These are phyloP conservation scores for Megaceryle maxima DNA, from an alignment of 2,113 vertebrate species.

Conservation along the genomic window DNA sequence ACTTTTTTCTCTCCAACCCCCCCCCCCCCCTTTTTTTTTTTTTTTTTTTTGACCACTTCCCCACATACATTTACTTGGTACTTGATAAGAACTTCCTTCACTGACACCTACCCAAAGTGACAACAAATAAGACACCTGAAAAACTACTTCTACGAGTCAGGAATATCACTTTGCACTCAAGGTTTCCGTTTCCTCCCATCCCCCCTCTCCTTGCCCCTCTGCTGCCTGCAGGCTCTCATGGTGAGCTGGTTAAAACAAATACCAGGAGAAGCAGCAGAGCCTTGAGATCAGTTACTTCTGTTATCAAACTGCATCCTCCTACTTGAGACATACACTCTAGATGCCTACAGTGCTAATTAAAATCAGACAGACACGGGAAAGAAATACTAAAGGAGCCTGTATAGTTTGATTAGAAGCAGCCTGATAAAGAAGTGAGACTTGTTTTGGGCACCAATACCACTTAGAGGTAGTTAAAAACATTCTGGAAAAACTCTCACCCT, in stretches of 20 bases:
- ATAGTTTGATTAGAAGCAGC: background rate
- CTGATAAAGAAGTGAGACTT: background rate
- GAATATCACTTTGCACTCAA: background rate
- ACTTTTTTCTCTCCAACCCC: background rate
- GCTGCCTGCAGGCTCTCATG: background rate
- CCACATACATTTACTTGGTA: background rate
- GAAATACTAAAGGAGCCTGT: background rate
- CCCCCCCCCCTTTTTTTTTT: too few relatives aligned
- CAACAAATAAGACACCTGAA: background rate
- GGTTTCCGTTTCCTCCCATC: background rate
- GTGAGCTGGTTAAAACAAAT: background rate
- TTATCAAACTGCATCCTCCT: constrained; percentile 46
- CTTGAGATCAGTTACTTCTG: background rate
- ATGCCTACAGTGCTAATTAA: background rate
- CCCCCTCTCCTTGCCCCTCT: background rate
- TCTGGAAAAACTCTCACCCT: background rate
- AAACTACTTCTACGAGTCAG: background rate
- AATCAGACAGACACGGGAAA: background rate
- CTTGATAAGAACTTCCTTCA: background rate
- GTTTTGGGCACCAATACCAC: background rate
- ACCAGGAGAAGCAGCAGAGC: background rate
- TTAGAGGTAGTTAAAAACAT: background rate
- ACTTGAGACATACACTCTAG: background rate
- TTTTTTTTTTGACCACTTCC: background rate
- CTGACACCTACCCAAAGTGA: background rate